Evolutionary conservation across 1,140 invertebrate species (phyloP).

Genomic region (Leguminivora glycinivorella): DNA sequence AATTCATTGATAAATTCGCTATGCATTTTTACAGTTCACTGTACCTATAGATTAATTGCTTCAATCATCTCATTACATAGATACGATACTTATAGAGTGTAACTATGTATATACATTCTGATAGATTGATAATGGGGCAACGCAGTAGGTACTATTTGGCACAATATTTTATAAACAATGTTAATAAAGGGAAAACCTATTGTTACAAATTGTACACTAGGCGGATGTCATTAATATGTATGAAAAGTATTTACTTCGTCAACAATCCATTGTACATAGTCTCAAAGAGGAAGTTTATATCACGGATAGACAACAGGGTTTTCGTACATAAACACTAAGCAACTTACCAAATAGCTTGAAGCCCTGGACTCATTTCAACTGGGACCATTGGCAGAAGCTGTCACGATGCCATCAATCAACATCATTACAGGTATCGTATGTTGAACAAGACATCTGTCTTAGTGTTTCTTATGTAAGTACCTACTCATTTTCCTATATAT

Average conservation of each 20-base stretch:
- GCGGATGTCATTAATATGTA: neutral
- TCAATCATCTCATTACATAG: too few relatives aligned
- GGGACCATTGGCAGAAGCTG: neutral
- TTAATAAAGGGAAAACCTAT: neutral
- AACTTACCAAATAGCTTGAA: neutral
- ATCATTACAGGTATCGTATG: constrained; percentile 21
- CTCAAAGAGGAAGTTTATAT: constrained; percentile 11
- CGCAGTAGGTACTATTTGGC: neutral
- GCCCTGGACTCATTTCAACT: neutral
- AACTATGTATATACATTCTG: neutral
- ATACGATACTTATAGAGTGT: too few relatives aligned
- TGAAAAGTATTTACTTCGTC: constrained; percentile 23
- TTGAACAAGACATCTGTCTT: neutral
- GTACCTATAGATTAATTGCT: too few relatives aligned
- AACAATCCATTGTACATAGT: constrained; percentile 12
- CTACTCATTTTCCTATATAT: too few relatives aligned
- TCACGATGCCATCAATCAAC: constrained; percentile 1
- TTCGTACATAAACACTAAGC: constrained; percentile 15
- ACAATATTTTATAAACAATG: neutral
- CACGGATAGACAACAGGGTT: neutral
- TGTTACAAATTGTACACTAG: neutral
- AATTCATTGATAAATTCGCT: too few relatives aligned
- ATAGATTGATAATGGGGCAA: neutral
- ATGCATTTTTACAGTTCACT: too few relatives aligned
- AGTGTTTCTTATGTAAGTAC: too few relatives aligned